A percentile compares a stretch with the other conserved stretches of the same genome.
phyloP scores from a whole-genome alignment of 2,113 vertebrate species.

The Glareola pratincola region DNA sequence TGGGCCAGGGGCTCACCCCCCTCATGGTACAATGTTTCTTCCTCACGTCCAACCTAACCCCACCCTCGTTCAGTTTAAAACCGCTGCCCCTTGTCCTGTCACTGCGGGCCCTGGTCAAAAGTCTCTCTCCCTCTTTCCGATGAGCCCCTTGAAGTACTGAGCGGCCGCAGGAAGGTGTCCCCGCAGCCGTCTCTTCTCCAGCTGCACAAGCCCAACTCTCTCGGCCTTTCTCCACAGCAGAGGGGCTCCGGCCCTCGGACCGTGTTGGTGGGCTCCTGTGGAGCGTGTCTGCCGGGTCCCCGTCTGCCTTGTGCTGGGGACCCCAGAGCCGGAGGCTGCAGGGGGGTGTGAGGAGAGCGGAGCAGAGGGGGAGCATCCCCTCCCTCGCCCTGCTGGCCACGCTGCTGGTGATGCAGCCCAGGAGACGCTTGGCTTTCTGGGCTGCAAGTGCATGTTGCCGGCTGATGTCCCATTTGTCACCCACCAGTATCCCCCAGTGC shows the following conservation, averaged over 20 bases:
- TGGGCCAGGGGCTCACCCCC: not conserved
- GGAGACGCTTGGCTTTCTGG: not conserved
- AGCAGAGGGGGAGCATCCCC: not conserved
- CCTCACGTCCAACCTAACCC: not conserved
- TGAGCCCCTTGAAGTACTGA: not conserved
- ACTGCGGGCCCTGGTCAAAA: too few species aligned
- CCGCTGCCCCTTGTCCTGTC: not conserved
- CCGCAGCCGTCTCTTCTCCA: not conserved
- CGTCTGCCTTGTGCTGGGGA: not conserved
- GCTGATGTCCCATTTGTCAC: not conserved
- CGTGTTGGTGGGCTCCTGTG: too few species aligned
- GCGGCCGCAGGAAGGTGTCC: not conserved
- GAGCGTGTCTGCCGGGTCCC: too few species aligned
- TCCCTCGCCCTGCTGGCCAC: not conserved
- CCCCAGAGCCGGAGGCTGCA: not conserved
- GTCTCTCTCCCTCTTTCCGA: not conserved
- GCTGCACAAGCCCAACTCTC: too few species aligned
- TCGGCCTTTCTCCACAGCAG: too few species aligned
- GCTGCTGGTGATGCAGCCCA: not conserved
- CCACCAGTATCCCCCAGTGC: not conserved
- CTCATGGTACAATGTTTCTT: not conserved
- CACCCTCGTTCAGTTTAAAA: not conserved
- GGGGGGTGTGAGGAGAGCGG: not conserved
- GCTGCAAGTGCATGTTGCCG: rapidly evolving
- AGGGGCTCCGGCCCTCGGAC: too few species aligned